phyloP scores from a whole-genome alignment of 2,113 vertebrate genomes.

The Arvicanthis niloticus region DNA sequence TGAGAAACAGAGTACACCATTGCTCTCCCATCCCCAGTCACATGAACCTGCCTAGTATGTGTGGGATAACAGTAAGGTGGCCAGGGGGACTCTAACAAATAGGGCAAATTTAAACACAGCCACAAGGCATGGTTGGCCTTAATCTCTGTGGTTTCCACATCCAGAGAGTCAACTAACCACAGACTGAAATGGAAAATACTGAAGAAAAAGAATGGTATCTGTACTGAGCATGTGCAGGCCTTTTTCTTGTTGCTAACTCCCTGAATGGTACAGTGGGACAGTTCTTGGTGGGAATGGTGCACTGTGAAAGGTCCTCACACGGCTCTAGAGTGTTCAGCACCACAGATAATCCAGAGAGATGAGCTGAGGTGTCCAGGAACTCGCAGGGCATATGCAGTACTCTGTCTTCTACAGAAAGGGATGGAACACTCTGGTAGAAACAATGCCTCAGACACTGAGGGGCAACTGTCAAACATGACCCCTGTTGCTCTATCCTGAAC shows the following conservation, averaged over 20 bases:
- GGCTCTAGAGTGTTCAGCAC: neutral
- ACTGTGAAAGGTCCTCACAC: neutral
- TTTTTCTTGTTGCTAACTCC: neutral
- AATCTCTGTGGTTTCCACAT: neutral
- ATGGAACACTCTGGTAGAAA: neutral
- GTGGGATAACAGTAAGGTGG: neutral
- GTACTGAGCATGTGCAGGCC: no score
- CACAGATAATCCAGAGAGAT: no score
- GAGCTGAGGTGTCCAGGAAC: neutral
- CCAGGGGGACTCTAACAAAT: neutral
- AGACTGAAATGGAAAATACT: neutral
- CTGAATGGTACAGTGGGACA: neutral
- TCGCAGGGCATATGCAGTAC: neutral
- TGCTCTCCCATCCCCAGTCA: neutral
- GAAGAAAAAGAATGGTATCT: neutral
- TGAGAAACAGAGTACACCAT: neutral
- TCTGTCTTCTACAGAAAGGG: neutral
- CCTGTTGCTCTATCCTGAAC: neutral
- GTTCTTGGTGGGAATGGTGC: neutral
- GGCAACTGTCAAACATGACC: neutral
- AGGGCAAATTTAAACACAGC: neutral
- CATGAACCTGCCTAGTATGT: neutral
- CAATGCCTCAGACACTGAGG: neutral
- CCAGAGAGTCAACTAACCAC: neutral
- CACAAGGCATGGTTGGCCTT: neutral